Conservation (phyloP, 2,113 vertebrate genomes). For the Hippocampus comes region DNA sequence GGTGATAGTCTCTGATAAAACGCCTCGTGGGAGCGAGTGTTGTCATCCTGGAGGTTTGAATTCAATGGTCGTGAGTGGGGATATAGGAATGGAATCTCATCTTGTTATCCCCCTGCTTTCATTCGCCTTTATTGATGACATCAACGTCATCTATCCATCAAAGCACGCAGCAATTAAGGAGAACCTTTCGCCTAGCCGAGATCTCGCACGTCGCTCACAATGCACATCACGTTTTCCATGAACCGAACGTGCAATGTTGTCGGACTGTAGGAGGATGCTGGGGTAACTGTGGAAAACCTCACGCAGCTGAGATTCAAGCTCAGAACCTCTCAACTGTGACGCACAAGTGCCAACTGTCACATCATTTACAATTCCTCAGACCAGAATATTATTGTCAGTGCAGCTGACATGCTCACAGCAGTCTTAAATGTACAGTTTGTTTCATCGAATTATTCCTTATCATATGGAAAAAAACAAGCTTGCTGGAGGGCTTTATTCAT, state of each 20-base stretch:
- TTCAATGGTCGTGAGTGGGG: not conserved
- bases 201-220: too few species aligned
- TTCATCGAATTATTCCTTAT: not conserved
- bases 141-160: too few species aligned
- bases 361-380: not conserved
- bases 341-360: too few species aligned
- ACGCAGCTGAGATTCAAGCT: too few species aligned
- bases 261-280: too few species aligned
- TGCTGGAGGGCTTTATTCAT: conserved; percentile 14
- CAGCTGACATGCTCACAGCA: not conserved
- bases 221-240: not conserved
- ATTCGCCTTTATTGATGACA: not conserved
- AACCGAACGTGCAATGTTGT: not conserved
- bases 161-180: too few species aligned
- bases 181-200: too few species aligned
- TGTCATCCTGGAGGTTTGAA: not conserved
- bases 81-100: not conserved
- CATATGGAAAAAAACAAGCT: not conserved
- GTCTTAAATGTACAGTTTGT: not conserved
- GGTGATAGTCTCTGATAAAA: too few species aligned
- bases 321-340: too few species aligned
- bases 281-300: too few species aligned
- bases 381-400: not conserved
- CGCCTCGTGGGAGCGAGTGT: not conserved
- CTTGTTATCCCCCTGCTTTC: not conserved